phyloP scores from a whole-genome alignment of 2,797 vertebrate species.

The Sylvilagus floridanus region DNA sequence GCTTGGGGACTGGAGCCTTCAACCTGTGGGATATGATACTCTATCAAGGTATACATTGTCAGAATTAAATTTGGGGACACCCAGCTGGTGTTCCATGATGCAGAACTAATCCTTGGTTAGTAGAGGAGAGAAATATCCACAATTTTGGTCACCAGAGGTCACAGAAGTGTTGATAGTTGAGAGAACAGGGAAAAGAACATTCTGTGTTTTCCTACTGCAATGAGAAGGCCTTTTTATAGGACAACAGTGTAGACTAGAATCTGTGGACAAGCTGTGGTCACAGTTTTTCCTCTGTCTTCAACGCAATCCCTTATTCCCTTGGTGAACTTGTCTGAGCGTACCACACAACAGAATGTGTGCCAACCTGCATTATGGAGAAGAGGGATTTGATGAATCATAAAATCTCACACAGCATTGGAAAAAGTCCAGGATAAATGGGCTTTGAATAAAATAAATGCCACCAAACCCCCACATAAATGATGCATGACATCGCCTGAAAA shows the following conservation, averaged over 20 bases:
- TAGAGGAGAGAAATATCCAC: neutral
- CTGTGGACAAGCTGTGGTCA: neutral
- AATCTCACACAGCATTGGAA: constrained; percentile 46
- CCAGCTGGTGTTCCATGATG: neutral
- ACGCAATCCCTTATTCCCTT: neutral
- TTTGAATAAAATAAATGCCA: constrained; percentile 80
- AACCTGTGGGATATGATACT: neutral
- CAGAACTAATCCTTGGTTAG: neutral
- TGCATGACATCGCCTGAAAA: constrained; percentile 70
- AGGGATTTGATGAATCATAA: constrained; percentile 75
- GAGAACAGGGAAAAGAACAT: neutral
- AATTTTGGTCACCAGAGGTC: neutral
- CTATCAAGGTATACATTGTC: neutral
- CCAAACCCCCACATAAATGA: constrained; percentile 68
- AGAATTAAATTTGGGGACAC: neutral
- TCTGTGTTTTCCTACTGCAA: neutral
- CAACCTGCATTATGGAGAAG: constrained; percentile 48
- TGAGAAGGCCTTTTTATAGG: neutral
- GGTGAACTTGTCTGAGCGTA: neutral
- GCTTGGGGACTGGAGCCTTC: neutral
- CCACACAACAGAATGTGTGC: neutral
- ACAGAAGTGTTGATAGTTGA: neutral
- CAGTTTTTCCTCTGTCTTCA: constrained; percentile 25
- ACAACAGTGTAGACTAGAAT: neutral
- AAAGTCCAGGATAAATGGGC: constrained; percentile 68